Conservation (phyloP, 2,797 vertebrate species). For the Spondyliosoma cantharus region DNA sequence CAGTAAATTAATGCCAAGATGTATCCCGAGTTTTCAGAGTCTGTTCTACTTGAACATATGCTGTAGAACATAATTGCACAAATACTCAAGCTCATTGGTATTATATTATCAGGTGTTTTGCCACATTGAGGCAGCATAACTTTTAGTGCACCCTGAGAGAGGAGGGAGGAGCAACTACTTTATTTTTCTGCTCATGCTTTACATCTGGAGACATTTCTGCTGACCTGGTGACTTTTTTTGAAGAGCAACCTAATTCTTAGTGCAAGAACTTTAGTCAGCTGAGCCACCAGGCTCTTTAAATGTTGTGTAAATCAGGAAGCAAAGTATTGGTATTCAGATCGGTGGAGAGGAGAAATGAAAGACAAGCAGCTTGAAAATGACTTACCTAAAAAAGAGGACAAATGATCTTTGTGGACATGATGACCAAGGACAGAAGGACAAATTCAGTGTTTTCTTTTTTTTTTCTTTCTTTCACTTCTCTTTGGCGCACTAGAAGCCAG, state of each 20-base stretch:
- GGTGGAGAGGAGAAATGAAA: conserved; percentile 21
- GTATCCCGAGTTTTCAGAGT: neutral
- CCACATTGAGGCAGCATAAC: conserved; percentile 4
- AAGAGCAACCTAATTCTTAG: neutral
- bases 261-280: neutral
- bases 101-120: neutral
- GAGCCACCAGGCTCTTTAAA: neutral
- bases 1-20: neutral
- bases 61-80: neutral
- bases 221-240: neutral
- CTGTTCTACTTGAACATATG: neutral
- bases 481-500: conserved; percentile 23
- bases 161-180: neutral
- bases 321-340: neutral
- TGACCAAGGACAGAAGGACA: conserved; percentile 5
- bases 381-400: neutral
- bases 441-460: neutral
- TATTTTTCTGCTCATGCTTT: neutral
- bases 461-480: conserved; percentile 27
- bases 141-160: conserved; percentile 8
- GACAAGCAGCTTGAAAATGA: conserved; percentile 21
- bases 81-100: neutral
- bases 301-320: neutral
- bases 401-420: neutral
- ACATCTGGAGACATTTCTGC: neutral